Evolutionary conservation across 2,888 invertebrate genomes (phyloP).

Genomic region (Dryadula phaetusa): DNA sequence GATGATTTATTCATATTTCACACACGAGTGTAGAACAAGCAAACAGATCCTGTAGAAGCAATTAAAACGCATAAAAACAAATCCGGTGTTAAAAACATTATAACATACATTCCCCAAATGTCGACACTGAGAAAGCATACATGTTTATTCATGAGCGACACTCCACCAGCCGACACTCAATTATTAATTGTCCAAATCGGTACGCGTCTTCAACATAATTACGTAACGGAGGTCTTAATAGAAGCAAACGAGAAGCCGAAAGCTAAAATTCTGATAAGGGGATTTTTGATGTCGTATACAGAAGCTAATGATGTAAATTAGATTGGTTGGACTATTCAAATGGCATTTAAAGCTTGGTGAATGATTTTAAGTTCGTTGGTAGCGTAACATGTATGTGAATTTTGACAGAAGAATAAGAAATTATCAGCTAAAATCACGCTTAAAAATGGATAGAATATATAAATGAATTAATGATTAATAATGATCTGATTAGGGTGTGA

Average conservation of each 20-base stretch:
- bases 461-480: too few species aligned
- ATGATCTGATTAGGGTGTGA: too few species aligned
- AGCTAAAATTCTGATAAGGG: constrained; percentile 34
- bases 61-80: constrained; percentile 19
- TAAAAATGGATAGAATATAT: too few species aligned
- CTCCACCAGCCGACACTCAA: constrained; percentile 38
- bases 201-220: constrained; percentile 44
- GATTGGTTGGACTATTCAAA: constrained; percentile 21
- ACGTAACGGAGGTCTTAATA: constrained; percentile 40
- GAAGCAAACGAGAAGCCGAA: constrained; percentile 38
- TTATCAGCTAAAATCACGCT: too few species aligned
- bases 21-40: constrained; percentile 18
- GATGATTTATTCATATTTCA: constrained; percentile 19
- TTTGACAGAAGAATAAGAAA: constrained; percentile 13
- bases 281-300: constrained; percentile 27
- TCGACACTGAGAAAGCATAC: constrained; percentile 32
- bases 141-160: constrained; percentile 53
- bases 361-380: constrained; percentile 29
- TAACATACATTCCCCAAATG: constrained; percentile 36
- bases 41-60: constrained; percentile 16
- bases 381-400: constrained; percentile 5
- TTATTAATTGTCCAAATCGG: constrained; percentile 50
- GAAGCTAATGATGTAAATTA: constrained; percentile 36
- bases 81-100: constrained; percentile 29
- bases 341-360: constrained; percentile 21